These are phyloP conservation scores for Cantharis flavilabris DNA, from an alignment of 2,888 invertebrate genomes.

Conservation along the genomic window DNA sequence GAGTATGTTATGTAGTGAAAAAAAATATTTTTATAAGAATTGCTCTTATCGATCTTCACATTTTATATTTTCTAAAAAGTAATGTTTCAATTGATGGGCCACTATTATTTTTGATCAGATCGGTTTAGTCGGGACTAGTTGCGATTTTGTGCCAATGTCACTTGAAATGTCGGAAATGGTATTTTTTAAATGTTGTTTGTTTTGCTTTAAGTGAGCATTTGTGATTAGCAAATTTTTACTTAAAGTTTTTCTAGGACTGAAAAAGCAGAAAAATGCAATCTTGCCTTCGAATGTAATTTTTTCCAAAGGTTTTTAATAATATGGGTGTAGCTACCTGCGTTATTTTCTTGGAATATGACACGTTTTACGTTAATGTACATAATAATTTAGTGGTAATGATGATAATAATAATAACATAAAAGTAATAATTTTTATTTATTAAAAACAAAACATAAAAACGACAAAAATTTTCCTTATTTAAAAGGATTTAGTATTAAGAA, in stretches of 20 bases:
- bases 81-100: neutral
- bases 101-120: neutral
- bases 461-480: neutral
- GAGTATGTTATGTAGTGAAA: conserved; percentile 38
- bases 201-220: conserved; percentile 3
- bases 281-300: conserved; percentile 39
- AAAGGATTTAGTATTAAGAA: neutral
- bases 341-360: neutral
- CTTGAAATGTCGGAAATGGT: neutral
- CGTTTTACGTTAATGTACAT: neutral
- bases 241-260: conserved; percentile 1
- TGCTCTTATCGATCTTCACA: conserved; percentile 23
- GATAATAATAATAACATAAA: neutral
- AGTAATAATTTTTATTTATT: neutral
- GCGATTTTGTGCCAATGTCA: neutral
- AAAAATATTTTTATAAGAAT: conserved; percentile 43
- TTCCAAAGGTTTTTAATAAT: conserved; percentile 19
- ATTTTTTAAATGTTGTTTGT: neutral
- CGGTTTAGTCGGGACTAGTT: neutral
- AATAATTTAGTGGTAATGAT: neutral
- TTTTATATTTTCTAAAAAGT: conserved; percentile 12
- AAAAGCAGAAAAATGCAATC: conserved; percentile 36
- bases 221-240: conserved; percentile 6
- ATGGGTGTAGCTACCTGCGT: conserved; percentile 7
- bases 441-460: neutral